Conservation (phyloP, 1,140 invertebrate genomes). For the Microplitis mediator region DNA sequence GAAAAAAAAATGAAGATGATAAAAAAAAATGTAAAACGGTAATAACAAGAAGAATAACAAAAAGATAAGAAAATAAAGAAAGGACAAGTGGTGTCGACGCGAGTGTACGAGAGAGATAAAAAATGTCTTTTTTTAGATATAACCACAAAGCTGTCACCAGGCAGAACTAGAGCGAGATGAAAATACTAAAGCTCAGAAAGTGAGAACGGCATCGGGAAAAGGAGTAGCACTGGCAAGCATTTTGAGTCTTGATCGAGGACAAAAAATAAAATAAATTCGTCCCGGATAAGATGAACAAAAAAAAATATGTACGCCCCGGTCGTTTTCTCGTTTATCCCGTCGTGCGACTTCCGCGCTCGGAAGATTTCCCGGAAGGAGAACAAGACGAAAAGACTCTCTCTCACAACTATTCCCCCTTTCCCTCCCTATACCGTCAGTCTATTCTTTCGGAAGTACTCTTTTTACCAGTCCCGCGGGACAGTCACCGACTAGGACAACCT, state of each 20-base stretch:
- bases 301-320: constrained; percentile 29
- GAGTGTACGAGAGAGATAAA: not conserved
- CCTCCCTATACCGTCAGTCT: not conserved
- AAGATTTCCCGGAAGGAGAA: constrained; percentile 27
- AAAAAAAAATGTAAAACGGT: constrained; percentile 4
- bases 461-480: not conserved
- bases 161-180: not conserved
- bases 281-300: constrained; percentile 25
- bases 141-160: constrained; percentile 20
- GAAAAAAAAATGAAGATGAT: not conserved
- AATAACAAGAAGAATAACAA: constrained; percentile 6
- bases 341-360: constrained; percentile 26
- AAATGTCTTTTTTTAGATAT: constrained; percentile 12
- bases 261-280: constrained; percentile 35
- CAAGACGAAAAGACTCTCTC: constrained; percentile 17
- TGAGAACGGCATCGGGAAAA: not conserved
- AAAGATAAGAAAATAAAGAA: constrained; percentile 13
- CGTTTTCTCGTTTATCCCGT: constrained; percentile 31
- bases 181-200: not conserved
- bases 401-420: not conserved
- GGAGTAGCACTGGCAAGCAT: constrained; percentile 24
- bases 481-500: not conserved
- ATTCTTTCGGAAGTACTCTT: constrained; percentile 12
- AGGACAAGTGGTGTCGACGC: not conserved
- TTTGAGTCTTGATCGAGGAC: constrained; percentile 16